Percentiles rank a stretch among this genome's conserved stretches.
These are phyloP conservation scores for Rhynchomys soricoides DNA, from an alignment of 2,113 vertebrate species.

Conservation along the genomic window DNA sequence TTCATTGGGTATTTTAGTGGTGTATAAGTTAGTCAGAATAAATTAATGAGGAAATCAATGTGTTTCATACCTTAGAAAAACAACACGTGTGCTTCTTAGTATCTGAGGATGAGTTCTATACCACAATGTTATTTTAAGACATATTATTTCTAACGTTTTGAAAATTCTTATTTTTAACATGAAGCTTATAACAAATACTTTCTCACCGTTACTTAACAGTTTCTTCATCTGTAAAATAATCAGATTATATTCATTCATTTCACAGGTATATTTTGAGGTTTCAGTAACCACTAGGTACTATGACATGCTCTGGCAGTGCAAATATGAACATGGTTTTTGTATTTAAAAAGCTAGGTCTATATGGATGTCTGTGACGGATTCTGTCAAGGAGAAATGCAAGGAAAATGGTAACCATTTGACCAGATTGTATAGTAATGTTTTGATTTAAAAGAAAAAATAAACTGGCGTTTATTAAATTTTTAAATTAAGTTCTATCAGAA, in stretches of 20 bases:
- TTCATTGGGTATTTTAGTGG: slow-evolving; percentile 15
- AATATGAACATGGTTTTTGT: slow-evolving; percentile 15
- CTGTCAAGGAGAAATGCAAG: slow-evolving; percentile 17
- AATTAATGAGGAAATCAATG: slow-evolving; percentile 2
- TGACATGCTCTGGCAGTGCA: neutral
- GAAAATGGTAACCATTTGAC: slow-evolving; percentile 42
- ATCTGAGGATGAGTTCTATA: slow-evolving; percentile 20
- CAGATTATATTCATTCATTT: slow-evolving; percentile 35
- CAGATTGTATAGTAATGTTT: neutral
- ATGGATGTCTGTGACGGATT: neutral
- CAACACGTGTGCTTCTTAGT: slow-evolving; percentile 8
- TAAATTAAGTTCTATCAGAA: slow-evolving; percentile 22
- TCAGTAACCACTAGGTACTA: neutral
- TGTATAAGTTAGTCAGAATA: slow-evolving; percentile 25
- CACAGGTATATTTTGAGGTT: slow-evolving; percentile 15
- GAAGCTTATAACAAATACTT: slow-evolving; percentile 10
- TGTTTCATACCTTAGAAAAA: neutral
- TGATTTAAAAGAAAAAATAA: slow-evolving; percentile 53
- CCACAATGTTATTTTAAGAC: slow-evolving; percentile 1
- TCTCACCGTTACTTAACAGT: slow-evolving; percentile 35
- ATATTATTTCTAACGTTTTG: slow-evolving; percentile 32
- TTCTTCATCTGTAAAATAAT: slow-evolving; percentile 31
- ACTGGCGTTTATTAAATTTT: slow-evolving; percentile 38
- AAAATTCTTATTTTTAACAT: slow-evolving; percentile 31
- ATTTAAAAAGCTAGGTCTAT: slow-evolving; percentile 18